A percentile compares a stretch with the other conserved stretches of the same genome.
Evolutionary conservation across 2,797 vertebrate genomes (phyloP).

Genomic region (Mustela erminea): DNA sequence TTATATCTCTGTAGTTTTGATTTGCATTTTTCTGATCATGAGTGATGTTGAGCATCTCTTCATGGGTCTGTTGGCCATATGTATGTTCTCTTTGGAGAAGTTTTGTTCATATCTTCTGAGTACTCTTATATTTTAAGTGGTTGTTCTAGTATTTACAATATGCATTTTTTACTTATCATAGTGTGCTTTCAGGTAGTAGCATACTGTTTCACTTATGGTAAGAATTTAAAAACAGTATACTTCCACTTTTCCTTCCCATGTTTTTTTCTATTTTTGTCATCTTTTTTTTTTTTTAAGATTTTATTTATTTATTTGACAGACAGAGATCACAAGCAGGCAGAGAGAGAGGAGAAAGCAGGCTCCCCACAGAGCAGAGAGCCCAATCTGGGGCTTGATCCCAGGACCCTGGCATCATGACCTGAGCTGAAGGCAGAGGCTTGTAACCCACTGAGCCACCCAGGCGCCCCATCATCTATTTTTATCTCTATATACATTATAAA

Average conservation of each 20-base stretch:
- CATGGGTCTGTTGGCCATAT: background rate
- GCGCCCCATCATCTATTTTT: background rate
- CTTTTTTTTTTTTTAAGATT: background rate
- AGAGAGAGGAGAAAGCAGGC: too few relatives aligned
- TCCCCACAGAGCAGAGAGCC: too few relatives aligned
- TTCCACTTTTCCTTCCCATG: background rate
- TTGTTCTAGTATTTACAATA: background rate
- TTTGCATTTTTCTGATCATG: background rate
- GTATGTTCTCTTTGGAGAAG: background rate
- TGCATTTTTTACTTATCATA: background rate
- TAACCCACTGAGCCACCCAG: too few relatives aligned
- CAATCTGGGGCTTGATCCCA: too few relatives aligned
- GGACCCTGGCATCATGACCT: too few relatives aligned
- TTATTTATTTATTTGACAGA: too few relatives aligned
- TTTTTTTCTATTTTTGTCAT: background rate
- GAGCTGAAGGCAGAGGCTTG: too few relatives aligned
- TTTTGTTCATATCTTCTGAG: background rate
- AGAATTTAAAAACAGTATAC: background rate
- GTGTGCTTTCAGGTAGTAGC: background rate
- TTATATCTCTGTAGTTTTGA: background rate
- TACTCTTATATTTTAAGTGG: background rate
- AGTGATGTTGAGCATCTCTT: background rate
- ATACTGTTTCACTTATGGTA: background rate
- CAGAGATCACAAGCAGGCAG: too few relatives aligned
- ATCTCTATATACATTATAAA: background rate